These are phyloP conservation scores for Mamestra configurata DNA, from an alignment of 1,140 invertebrate species.

Conservation along the genomic window DNA sequence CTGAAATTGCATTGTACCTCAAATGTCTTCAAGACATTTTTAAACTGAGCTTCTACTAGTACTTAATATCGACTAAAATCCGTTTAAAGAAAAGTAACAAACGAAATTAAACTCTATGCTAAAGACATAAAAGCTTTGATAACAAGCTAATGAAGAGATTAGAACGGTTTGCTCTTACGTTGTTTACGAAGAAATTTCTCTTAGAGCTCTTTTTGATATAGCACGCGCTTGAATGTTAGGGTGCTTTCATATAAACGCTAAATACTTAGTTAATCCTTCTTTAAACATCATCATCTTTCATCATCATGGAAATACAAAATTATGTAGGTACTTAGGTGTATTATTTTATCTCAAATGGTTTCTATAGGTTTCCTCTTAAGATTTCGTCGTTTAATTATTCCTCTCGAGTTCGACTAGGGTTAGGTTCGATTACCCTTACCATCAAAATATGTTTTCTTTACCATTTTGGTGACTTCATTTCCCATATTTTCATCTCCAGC, in stretches of 20 bases:
- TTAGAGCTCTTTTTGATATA: slow-evolving; percentile 64
- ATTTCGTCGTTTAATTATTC: too few species aligned
- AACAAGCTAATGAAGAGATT: slow-evolving; percentile 67
- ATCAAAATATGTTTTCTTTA: too few species aligned
- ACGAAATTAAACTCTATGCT: slow-evolving; percentile 56
- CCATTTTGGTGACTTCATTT: too few species aligned
- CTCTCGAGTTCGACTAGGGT: too few species aligned
- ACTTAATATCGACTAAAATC: slow-evolving; percentile 48
- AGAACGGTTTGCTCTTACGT: slow-evolving; percentile 61
- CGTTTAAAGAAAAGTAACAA: slow-evolving; percentile 60
- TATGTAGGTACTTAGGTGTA: too few species aligned
- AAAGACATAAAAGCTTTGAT: slow-evolving; percentile 54
- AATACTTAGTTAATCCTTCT: too few species aligned
- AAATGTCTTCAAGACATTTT: slow-evolving; percentile 4
- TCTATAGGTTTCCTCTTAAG: too few species aligned
- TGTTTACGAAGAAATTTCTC: slow-evolving; percentile 64
- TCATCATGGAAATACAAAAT: too few species aligned
- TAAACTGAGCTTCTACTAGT: not conserved
- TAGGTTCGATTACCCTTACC: too few species aligned
- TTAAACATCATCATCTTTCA: too few species aligned
- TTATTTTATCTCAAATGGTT: too few species aligned
- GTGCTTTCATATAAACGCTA: slow-evolving; percentile 31
- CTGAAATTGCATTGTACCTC: not conserved
- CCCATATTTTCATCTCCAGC: too few species aligned
- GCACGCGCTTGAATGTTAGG: slow-evolving; percentile 65